Conservation (phyloP, 2,113 vertebrate genomes). For the Bubo scandiacus region DNA sequence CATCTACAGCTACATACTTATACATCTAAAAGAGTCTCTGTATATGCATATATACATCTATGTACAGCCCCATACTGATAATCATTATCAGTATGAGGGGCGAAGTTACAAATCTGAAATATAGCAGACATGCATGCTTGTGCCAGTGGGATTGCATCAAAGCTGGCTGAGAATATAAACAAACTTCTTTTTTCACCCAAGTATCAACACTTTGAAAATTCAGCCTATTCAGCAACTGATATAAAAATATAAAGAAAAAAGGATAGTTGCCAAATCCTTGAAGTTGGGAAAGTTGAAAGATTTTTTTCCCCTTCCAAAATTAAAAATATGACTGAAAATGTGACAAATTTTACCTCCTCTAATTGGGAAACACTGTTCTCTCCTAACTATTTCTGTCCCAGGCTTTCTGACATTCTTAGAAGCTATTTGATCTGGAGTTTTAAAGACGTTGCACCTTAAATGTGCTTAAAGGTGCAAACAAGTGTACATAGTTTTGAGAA, state of each 20-base stretch:
- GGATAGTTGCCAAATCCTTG: neutral
- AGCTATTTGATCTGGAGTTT: neutral
- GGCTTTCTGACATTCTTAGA: neutral
- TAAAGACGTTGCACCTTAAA: neutral
- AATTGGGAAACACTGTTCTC: neutral
- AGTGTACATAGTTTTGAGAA: neutral
- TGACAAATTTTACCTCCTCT: neutral
- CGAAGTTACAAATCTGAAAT: neutral
- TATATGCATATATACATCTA: neutral
- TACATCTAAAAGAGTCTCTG: neutral
- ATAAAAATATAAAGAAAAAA: neutral
- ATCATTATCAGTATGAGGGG: neutral
- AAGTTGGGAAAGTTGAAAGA: neutral
- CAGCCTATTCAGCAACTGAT: neutral
- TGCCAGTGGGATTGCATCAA: neutral
- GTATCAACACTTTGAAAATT: neutral
- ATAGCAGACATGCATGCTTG: neutral
- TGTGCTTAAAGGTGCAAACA: neutral
- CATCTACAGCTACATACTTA: neutral
- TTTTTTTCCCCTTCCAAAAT: neutral
- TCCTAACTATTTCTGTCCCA: neutral
- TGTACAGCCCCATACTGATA: neutral
- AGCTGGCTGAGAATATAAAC: neutral
- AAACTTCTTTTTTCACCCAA: neutral
- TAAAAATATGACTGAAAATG: neutral